phyloP scores from a whole-genome alignment of 2,113 vertebrate species.

The Corythoichthys intestinalis region DNA sequence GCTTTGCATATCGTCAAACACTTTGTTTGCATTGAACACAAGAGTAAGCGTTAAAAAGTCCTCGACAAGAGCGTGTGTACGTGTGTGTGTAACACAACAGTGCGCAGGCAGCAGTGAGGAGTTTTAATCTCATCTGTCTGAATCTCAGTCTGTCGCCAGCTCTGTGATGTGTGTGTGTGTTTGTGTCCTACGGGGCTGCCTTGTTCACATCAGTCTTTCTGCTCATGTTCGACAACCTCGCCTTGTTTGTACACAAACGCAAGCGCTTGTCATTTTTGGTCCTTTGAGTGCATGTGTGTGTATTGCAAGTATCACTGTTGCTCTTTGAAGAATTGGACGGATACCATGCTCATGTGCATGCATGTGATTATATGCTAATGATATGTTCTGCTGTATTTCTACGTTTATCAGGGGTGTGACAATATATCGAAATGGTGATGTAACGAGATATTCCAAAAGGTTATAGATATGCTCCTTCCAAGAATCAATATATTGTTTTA shows the following conservation, averaged over 20 bases:
- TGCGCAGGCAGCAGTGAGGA: not conserved
- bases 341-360: not conserved
- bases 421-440: too few relatives aligned
- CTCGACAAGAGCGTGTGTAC: constrained; percentile 5
- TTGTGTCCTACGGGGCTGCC: constrained; percentile 41
- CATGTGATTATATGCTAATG: not conserved
- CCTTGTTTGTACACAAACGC: constrained; percentile 53
- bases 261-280: constrained; percentile 49
- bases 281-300: constrained; percentile 23
- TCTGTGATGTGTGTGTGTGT: constrained; percentile 33
- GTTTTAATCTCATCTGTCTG: constrained; percentile 10
- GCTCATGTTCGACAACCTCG: constrained; percentile 39
- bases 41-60: not conserved
- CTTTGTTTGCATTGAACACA: not conserved
- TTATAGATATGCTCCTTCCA: too few relatives aligned
- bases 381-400: not conserved
- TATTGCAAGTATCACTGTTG: not conserved
- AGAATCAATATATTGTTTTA: too few relatives aligned
- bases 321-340: not conserved
- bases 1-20: not conserved
- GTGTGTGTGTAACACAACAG: constrained; percentile 2
- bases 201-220: constrained; percentile 53
- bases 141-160: constrained; percentile 39
- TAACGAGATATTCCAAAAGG: too few relatives aligned
- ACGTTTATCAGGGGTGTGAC: too few relatives aligned